Evolutionary conservation across 2,113 vertebrate species (phyloP).

Genomic region (Tonatia bakeri): DNA sequence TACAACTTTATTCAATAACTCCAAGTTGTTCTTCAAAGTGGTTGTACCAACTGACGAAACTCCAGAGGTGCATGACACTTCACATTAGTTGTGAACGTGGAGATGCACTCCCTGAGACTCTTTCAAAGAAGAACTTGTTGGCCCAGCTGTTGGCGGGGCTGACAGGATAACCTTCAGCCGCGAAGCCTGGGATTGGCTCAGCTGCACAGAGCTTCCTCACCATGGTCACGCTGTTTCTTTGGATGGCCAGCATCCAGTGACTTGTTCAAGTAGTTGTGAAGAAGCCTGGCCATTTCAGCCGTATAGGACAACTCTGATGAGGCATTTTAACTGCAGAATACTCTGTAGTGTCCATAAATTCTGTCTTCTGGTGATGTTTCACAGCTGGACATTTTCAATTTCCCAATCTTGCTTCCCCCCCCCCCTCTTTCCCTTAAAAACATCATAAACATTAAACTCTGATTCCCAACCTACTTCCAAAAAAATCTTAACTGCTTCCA

Average conservation of each 20-base stretch:
- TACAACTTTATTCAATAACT: background rate
- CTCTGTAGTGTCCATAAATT: background rate
- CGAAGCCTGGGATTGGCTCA: background rate
- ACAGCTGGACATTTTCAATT: background rate
- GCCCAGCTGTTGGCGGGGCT: background rate
- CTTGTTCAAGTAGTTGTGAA: background rate
- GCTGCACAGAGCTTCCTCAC: background rate
- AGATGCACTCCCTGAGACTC: background rate
- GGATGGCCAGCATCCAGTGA: background rate
- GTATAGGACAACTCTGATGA: background rate
- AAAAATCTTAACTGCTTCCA: background rate
- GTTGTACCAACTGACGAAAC: background rate
- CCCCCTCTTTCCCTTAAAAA: background rate
- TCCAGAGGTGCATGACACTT: background rate
- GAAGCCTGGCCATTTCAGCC: background rate
- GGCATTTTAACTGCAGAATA: background rate
- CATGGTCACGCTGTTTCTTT: background rate
- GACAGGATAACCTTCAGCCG: background rate
- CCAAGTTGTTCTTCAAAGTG: background rate
- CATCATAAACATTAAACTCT: background rate
- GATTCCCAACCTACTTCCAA: background rate
- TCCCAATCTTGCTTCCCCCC: background rate
- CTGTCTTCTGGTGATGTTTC: background rate
- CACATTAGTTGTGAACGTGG: background rate
- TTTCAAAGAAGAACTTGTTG: background rate